Evolutionary conservation across 2,888 invertebrate species (phyloP), one percentile per base, ranked within the genome.

Genomic region (Parasteatoda lunata): DNA sequence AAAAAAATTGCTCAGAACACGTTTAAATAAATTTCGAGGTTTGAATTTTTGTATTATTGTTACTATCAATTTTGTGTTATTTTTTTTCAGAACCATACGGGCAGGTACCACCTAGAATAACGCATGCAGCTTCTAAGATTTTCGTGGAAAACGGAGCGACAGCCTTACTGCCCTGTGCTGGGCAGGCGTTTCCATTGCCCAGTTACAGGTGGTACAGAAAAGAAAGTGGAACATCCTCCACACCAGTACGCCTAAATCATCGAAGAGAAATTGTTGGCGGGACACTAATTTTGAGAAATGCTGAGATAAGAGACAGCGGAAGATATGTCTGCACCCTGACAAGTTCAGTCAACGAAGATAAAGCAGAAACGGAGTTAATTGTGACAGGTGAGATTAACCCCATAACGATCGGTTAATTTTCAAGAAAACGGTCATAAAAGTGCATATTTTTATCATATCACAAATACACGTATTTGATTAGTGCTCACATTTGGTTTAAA

Each of bases 161-260:
- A 2, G 90, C 91, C 0, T 91, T 92, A 84, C 90, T 92, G 9
- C 91, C 92, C 0, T 92, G 92, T 89, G 92, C 91, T 2, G 92
- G 92, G 52, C 91, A 91, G 82, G 92, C 91, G 4, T 91, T 91
- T 89, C 92, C 92, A 0, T 89, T 91, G 0, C 92, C 92, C 4
- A 90, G 88, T 5, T 92, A 92, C 90, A 89, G 89, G 30, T 92
- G 92, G 92, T 90, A 89, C 68, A 90, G 90, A 76, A 89, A 90
- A 30, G 82, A 84, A 7, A 68, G 64, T 68, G 65, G 76, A 11
- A 47, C 77, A 13, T 72, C 76, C 9, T 47, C 52, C 3, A 8
- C 72, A 8, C 79, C 82, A 15, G 83, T 84, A 13, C 79, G 73
- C 9, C 45, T 79, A 30, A 83, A 83, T 7, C 85, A 87, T 51